Conservation (phyloP, 2,113 vertebrate genomes). For the Arvicanthis niloticus region DNA sequence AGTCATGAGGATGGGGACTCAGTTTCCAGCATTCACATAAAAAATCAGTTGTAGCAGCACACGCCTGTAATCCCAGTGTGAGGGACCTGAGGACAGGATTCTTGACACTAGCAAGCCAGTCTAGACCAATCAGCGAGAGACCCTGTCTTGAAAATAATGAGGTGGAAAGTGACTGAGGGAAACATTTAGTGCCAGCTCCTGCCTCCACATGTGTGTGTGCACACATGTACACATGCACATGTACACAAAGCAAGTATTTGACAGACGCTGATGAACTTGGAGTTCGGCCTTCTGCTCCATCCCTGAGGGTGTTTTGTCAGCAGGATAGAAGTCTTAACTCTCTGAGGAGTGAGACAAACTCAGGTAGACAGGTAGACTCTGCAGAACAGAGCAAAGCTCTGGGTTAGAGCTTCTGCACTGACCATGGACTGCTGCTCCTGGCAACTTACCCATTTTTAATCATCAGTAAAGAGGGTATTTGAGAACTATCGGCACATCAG, state of each 20-base stretch:
- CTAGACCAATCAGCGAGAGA: background rate
- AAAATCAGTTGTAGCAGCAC: no score
- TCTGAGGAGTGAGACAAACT: background rate
- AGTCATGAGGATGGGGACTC: background rate
- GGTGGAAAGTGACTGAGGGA: background rate
- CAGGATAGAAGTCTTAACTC: background rate
- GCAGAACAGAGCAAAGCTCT: background rate
- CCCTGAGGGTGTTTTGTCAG: background rate
- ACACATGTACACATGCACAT: rapidly evolving
- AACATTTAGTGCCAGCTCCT: background rate
- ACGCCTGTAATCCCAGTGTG: background rate
- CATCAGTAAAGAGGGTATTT: background rate
- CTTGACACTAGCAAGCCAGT: background rate
- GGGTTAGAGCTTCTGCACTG: background rate
- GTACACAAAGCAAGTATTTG: background rate
- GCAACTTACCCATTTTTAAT: background rate
- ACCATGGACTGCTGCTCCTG: background rate
- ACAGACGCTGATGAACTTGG: background rate
- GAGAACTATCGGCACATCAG: background rate
- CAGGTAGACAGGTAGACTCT: background rate
- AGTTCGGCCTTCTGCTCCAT: background rate
- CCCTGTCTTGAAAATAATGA: background rate
- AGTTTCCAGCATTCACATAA: background rate
- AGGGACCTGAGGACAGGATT: background rate
- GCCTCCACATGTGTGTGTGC: background rate